Percentiles rank a stretch among this genome's conserved stretches.
These are phyloP conservation scores for Thaumatotibia leucotreta DNA, from an alignment of 1,140 invertebrate genomes.

Conservation along the genomic window DNA sequence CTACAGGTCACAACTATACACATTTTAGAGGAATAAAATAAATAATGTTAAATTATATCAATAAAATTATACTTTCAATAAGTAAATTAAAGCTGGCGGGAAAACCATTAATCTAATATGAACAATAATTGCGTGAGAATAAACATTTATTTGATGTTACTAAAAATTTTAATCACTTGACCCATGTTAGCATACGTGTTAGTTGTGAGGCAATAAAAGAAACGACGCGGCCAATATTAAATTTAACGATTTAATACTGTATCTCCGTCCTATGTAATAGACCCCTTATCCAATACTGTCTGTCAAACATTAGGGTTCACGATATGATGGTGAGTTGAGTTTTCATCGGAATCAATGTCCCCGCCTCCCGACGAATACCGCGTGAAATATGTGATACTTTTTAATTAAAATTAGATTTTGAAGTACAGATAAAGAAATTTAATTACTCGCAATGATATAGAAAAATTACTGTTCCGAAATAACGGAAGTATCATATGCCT, in stretches of 20 bases:
- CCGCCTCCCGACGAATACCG: conserved; percentile 67
- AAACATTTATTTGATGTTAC: conserved; percentile 53
- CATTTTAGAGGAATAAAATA: not conserved
- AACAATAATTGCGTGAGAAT: conserved; percentile 65
- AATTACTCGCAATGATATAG: conserved; percentile 60
- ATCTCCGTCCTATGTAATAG: conserved; percentile 43
- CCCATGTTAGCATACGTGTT: conserved; percentile 51
- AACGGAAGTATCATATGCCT: conserved; percentile 19
- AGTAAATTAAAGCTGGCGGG: conserved; percentile 32
- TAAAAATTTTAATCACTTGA: conserved; percentile 55
- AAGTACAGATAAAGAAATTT: conserved; percentile 63
- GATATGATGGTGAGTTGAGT: conserved; percentile 34
- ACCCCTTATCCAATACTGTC: conserved; percentile 28
- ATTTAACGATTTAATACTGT: conserved; percentile 72
- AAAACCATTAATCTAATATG: conserved; percentile 43
- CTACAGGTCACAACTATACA: not conserved
- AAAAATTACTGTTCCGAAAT: conserved; percentile 30
- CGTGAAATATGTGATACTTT: conserved; percentile 72
- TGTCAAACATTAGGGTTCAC: conserved; percentile 33
- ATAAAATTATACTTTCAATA: conserved; percentile 23
- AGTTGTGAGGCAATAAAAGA: conserved; percentile 68
- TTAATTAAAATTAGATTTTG: conserved; percentile 74
- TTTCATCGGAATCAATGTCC: conserved; percentile 39
- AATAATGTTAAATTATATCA: not conserved
- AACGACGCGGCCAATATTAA: conserved; percentile 67